A percentile compares a stretch with the other conserved stretches of the same genome.
phyloP scores from a whole-genome alignment of 2,113 vertebrate genomes.

The Craseonycteris thonglongyai region DNA sequence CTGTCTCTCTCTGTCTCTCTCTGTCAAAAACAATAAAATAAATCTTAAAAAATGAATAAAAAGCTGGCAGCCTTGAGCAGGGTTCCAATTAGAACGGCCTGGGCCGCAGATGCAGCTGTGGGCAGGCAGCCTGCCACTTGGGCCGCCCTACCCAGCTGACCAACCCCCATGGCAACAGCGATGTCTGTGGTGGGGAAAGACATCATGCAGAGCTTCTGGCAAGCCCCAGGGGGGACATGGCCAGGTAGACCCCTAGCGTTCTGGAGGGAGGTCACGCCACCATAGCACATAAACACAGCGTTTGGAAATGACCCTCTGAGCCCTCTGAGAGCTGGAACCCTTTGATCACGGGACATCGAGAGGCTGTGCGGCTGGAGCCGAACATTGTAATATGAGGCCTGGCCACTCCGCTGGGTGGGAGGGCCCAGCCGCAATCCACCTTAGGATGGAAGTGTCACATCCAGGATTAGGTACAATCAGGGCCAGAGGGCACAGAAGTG shows the following conservation, averaged over 20 bases:
- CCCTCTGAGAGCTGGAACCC: background rate
- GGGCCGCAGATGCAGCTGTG: background rate
- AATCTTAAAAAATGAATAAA: too few relatives aligned
- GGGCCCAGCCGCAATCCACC: background rate
- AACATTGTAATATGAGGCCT: rapidly evolving
- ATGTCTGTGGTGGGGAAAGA: background rate
- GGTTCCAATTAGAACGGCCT: too few relatives aligned
- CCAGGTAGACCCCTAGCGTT: rapidly evolving
- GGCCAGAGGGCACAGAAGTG: background rate
- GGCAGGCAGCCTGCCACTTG: background rate
- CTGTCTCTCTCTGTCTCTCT: too few relatives aligned
- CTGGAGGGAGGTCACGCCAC: background rate
- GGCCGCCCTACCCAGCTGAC: background rate
- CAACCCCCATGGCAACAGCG: background rate
- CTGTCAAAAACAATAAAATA: too few relatives aligned
- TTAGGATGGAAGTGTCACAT: rapidly evolving
- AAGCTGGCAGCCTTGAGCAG: too few relatives aligned
- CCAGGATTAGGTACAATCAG: background rate
- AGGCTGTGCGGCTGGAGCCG: rapidly evolving
- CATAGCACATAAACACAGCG: background rate
- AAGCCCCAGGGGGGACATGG: background rate
- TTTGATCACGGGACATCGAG: background rate
- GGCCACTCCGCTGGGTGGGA: background rate
- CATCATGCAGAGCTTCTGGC: rapidly evolving
- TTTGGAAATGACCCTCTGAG: background rate